phyloP scores from a whole-genome alignment of 2,797 vertebrate genomes.

The Furcifer pardalis region DNA sequence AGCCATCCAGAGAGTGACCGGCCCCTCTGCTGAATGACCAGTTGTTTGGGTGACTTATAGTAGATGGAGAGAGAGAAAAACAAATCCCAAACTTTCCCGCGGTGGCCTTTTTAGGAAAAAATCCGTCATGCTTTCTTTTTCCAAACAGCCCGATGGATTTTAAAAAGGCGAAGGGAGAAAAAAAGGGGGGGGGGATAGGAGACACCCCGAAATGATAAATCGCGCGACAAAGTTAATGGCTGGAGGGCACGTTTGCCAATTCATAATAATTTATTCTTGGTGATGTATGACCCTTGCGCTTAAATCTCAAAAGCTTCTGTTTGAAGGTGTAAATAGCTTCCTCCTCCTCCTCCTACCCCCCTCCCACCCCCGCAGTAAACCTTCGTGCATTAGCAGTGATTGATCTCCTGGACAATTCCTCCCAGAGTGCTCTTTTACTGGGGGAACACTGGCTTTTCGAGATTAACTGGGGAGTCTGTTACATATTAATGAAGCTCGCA shows the following conservation, averaged over 20 bases:
- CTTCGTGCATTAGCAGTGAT: constrained; percentile 86
- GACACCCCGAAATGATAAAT: constrained; percentile 84
- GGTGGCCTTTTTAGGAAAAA: constrained; percentile 56
- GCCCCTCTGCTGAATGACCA: constrained; percentile 61
- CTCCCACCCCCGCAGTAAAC: constrained; percentile 77
- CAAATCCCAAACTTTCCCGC: constrained; percentile 80
- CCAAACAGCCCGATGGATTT: constrained; percentile 76
- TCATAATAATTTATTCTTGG: constrained; percentile 89
- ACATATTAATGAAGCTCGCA: constrained; percentile 85
- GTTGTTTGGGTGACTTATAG: constrained; percentile 73
- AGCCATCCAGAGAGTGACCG: constrained; percentile 51
- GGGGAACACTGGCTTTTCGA: constrained; percentile 84
- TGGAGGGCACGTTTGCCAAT: constrained; percentile 87
- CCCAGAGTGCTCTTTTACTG: constrained; percentile 87
- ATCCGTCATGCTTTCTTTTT: constrained; percentile 69
- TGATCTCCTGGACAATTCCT: constrained; percentile 86
- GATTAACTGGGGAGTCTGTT: constrained; percentile 85
- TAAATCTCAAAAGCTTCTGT: constrained; percentile 88
- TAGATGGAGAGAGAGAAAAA: too few species aligned
- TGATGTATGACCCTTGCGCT: constrained; percentile 88
- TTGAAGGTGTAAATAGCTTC: constrained; percentile 87
- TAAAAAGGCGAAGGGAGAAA: constrained; percentile 74
- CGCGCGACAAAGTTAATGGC: constrained; percentile 82
- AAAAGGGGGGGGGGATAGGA: not conserved
- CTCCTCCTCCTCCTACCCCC: constrained; percentile 12